Base-by-base conservation (phyloP, 2,797 vertebrate genomes). In the Pelochelys cantorii region DNA sequence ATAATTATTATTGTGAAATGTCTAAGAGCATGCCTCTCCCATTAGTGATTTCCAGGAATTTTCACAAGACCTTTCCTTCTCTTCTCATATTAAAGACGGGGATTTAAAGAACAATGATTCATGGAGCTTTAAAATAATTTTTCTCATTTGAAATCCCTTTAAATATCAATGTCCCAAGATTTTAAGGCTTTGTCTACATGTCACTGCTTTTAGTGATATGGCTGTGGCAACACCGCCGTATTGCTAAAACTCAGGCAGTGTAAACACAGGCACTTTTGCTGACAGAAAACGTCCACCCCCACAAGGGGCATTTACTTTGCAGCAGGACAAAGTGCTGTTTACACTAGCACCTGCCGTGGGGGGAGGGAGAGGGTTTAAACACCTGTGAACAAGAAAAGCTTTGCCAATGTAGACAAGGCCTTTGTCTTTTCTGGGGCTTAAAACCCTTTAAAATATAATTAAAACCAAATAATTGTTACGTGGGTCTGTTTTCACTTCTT, bases 401-500 rank as follows among this genome's bases (percentile, higher is more conserved):
- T 48, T 48, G 42, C 42, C 42, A 48, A 8, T 48, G 42, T 48
- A 48, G 42, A 48, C 42, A 48, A 79, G 91, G 93, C 90, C 52
- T 37, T 62, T 62, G 20, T 34, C 68, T 37, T 5, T 37, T 20
- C 65, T 91, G 71, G 71, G 87, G 92, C 0, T 34, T 71, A 22
- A 23, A 37, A 5, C 79, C 11, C 1, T 86, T 90, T 89, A 84
- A 93, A 85, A 89, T 12, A 57, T 37, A 90, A 79, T 95, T 74
- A 74, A 57, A 92, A 84, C 77, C 78, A 89, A 65, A 82, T 0
- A 56, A 37, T 56, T 89, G 86, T 91, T 95, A 93, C 79, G 4
- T 22, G 42, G 78, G 83, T 79, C 74, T 86, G 10, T 95, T 95
- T 96, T 93, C 91, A 92, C 25, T 13, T 29, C 59, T 60, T 60